These are phyloP conservation scores for Cyanoderma ruficeps DNA, from an alignment of 2,113 vertebrate genomes.

Conservation along the genomic window DNA sequence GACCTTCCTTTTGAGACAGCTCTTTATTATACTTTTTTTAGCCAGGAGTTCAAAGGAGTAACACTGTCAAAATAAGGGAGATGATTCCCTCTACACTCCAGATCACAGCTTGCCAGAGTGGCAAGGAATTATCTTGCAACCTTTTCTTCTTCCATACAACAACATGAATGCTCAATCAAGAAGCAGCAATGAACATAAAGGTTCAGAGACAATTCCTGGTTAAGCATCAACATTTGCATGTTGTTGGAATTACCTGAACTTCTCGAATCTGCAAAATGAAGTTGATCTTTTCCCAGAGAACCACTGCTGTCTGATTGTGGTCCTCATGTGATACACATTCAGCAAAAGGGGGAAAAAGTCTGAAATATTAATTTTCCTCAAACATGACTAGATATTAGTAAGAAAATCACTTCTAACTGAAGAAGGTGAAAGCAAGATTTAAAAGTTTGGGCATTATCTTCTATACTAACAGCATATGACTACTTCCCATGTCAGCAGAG, in stretches of 20 bases:
- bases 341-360: background rate
- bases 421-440: background rate
- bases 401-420: background rate
- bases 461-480: background rate
- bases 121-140: background rate
- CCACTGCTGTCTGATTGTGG: background rate
- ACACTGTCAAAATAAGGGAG: slow-evolving; percentile 14
- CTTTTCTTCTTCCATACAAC: slow-evolving; percentile 24
- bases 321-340: background rate
- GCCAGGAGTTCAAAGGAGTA: background rate
- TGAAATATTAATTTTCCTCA: background rate
- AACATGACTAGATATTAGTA: background rate
- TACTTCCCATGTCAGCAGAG: background rate
- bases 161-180: slow-evolving; percentile 49
- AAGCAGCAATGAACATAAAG: background rate
- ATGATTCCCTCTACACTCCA: slow-evolving; percentile 9
- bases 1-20: slow-evolving; percentile 10
- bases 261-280: background rate
- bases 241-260: background rate
- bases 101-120: background rate
- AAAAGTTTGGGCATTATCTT: background rate
- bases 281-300: background rate
- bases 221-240: slow-evolving; percentile 29
- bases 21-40: slow-evolving; percentile 36
- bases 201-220: slow-evolving; percentile 31